These are phyloP conservation scores for Thalassaphorura encarpata DNA, from an alignment of 1,140 invertebrate genomes.

Conservation along the genomic window DNA sequence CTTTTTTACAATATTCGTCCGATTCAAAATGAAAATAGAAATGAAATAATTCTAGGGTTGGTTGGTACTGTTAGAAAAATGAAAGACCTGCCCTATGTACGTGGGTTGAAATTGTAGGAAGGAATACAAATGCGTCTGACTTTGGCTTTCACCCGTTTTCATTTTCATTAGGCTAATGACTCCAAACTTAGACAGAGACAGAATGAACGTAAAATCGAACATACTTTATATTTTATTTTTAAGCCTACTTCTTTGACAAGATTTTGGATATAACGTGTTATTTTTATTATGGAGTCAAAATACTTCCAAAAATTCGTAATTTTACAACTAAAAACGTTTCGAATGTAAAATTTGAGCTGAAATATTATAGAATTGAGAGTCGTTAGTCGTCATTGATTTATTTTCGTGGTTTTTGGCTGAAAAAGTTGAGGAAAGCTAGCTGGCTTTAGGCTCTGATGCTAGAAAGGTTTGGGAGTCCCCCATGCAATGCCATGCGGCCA, in stretches of 20 bases:
- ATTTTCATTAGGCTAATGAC: no score
- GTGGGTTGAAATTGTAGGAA: no score
- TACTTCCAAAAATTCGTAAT: no score
- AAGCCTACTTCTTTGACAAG: no score
- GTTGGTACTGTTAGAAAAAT: not conserved
- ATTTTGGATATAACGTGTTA: no score
- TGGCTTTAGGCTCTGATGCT: not conserved
- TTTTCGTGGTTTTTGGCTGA: not conserved
- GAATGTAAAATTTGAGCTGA: not conserved
- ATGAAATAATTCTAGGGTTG: not conserved
- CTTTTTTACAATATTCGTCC: not conserved
- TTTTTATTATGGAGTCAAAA: no score
- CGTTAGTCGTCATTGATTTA: not conserved
- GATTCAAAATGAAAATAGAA: not conserved
- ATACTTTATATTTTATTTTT: no score
- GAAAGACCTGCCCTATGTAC: not conserved
- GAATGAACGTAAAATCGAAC: no score
- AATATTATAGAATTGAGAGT: not conserved
- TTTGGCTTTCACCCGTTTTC: no score
- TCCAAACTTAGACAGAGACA: no score
- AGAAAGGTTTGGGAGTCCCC: not conserved
- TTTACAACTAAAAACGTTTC: no score
- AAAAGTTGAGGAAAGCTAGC: not conserved
- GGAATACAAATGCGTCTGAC: no score
- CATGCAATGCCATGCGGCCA: not conserved